A percentile compares a stretch with the other conserved stretches of the same genome.
Conservation (phyloP, 2,113 vertebrate genomes). For the Prietella phreatophila region DNA sequence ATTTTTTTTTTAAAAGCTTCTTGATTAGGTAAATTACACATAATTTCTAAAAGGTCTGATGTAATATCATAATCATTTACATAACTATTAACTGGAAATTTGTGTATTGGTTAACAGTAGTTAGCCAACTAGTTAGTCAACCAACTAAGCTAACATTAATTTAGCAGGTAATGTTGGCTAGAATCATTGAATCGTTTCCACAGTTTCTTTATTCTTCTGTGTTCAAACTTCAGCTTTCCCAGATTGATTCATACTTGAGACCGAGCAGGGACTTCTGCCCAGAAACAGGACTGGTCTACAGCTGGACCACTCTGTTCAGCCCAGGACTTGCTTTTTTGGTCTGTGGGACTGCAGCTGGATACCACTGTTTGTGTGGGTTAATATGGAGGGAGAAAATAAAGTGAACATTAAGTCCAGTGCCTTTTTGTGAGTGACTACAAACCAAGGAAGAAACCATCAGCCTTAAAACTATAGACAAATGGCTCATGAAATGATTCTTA, state of each 20-base stretch:
- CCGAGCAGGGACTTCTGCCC: neutral
- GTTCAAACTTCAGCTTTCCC: neutral
- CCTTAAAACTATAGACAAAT: neutral
- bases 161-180: neutral
- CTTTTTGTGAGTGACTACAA: neutral
- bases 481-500: neutral
- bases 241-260: neutral
- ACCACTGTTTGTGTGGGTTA: neutral
- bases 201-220: neutral
- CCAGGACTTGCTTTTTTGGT: neutral
- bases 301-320: neutral
- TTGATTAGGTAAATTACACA: neutral
- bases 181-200: neutral
- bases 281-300: neutral
- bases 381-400: slow-evolving; percentile 70
- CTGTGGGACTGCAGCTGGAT: neutral
- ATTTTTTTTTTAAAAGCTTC: neutral
- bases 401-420: slow-evolving; percentile 65
- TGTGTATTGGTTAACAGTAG: neutral
- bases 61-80: neutral
- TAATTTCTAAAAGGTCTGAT: neutral
- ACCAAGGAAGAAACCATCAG: neutral
- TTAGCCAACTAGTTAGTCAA: neutral
- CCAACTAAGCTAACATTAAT: neutral
- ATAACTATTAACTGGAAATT: neutral